Percentiles rank a stretch among this genome's conserved stretches.
Conservation (phyloP, 2,888 invertebrate genomes). For the Agrochola lota region DNA sequence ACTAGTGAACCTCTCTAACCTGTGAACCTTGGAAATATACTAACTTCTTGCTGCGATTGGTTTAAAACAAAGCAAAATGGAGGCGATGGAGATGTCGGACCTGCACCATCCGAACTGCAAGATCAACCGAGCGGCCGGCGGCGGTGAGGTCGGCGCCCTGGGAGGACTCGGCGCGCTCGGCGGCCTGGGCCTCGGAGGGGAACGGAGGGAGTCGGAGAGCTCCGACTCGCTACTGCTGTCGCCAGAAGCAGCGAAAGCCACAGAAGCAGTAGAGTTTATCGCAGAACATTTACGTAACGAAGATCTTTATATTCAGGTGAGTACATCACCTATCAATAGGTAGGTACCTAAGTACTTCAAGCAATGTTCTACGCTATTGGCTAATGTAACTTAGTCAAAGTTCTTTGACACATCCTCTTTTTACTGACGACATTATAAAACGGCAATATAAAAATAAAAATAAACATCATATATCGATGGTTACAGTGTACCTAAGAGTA, state of each 20-base stretch:
- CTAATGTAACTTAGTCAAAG: too few relatives aligned
- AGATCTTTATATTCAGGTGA: slow-evolving; percentile 99
- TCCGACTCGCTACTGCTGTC: slow-evolving; percentile 97
- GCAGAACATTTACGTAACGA: slow-evolving; percentile 99
- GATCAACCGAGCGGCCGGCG: slow-evolving; percentile 95
- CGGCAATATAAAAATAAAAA: neutral
- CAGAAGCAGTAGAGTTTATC: slow-evolving; percentile 99
- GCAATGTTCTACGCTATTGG: neutral
- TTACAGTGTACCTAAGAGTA: neutral
- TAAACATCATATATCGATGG: neutral
- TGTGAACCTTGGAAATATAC: slow-evolving; percentile 66
- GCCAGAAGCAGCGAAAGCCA: slow-evolving; percentile 98
- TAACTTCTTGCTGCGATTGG: slow-evolving; percentile 91
- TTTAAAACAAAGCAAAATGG: slow-evolving; percentile 95
- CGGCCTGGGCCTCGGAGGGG: slow-evolving; percentile 92
- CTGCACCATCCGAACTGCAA: slow-evolving; percentile 99
- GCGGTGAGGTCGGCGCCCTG: slow-evolving; percentile 87
- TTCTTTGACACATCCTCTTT: too few relatives aligned
- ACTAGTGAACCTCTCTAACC: slow-evolving; percentile 55
- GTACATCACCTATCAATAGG: slow-evolving; percentile 3
- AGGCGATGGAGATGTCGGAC: slow-evolving; percentile 98
- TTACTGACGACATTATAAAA: too few relatives aligned
- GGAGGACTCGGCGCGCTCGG: slow-evolving; percentile 91
- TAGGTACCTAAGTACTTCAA: neutral
- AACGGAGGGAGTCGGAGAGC: slow-evolving; percentile 96